phyloP scores from a whole-genome alignment of 2,888 invertebrate genomes.

The Byasa hedistus region DNA sequence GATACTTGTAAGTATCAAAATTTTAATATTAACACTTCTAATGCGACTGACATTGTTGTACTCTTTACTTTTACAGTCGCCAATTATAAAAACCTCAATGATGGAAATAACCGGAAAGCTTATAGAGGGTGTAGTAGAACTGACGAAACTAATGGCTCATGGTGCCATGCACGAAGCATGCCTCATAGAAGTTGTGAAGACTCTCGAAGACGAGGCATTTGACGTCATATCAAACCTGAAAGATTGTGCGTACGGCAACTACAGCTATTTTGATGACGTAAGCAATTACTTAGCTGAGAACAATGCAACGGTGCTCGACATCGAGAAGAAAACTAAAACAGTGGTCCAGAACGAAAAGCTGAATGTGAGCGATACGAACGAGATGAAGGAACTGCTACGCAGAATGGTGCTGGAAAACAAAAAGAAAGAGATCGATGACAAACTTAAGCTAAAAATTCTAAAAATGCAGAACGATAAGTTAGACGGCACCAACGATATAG shows the following conservation, averaged over 20 bases:
- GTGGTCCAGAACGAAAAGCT: conserved; percentile 23
- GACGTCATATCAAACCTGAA: conserved; percentile 47
- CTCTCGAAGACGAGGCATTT: conserved; percentile 65
- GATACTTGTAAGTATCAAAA: too few relatives aligned
- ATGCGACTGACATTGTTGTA: too few relatives aligned
- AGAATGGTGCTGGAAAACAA: conserved; percentile 52
- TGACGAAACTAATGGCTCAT: conserved; percentile 71
- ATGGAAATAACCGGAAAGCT: conserved; percentile 67
- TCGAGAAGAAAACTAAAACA: conserved; percentile 30
- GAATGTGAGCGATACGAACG: conserved; percentile 38
- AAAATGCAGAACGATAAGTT: conserved; percentile 43
- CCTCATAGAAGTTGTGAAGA: conserved; percentile 68
- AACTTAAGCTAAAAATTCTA: conserved; percentile 48
- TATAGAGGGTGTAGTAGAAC: conserved; percentile 61
- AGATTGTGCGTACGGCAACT: conserved; percentile 51
- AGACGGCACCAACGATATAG: conserved; percentile 31
- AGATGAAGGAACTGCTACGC: conserved; percentile 52
- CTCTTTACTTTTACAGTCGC: conserved; percentile 67
- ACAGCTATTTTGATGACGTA: conserved; percentile 41
- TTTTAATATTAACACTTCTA: too few relatives aligned
- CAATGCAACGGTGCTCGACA: conserved; percentile 64
- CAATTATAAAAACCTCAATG: conserved; percentile 65
- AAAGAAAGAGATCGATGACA: conserved; percentile 42
- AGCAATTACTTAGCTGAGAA: conserved; percentile 49
- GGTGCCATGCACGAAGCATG: conserved; percentile 77